These are phyloP conservation scores for Lynx canadensis DNA, from an alignment of 2,113 vertebrate genomes.

Conservation along the genomic window DNA sequence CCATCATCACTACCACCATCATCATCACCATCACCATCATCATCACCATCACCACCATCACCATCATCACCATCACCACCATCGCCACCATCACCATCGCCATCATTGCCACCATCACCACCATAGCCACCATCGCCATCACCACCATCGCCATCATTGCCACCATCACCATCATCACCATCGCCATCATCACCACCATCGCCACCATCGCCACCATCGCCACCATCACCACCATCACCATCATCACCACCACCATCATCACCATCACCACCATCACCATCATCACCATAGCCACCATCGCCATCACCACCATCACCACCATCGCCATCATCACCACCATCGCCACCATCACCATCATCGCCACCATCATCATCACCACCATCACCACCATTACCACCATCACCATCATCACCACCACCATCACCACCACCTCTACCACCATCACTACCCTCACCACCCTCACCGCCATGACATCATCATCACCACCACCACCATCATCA, in stretches of 20 bases:
- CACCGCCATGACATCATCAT: no score
- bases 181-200: rapidly evolving
- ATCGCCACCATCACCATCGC: rapidly evolving
- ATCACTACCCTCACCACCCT: rapidly evolving
- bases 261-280: rapidly evolving
- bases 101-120: rapidly evolving
- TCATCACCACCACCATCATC: no score
- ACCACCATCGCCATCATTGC: rapidly evolving
- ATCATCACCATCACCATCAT: neutral
- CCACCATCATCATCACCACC: rapidly evolving
- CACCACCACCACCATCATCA: neutral
- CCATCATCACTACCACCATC: neutral
- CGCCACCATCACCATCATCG: rapidly evolving
- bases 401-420: rapidly evolving
- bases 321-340: neutral
- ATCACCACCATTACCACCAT: rapidly evolving
- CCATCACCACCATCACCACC: rapidly evolving
- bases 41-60: neutral
- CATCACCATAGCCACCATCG: rapidly evolving
- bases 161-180: no score
- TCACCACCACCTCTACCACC: rapidly evolving
- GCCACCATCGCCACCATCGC: rapidly evolving
- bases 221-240: rapidly evolving
- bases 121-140: rapidly evolving
- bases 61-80: rapidly evolving